Evolutionary conservation across 2,113 vertebrate genomes (phyloP).

Genomic region (Butorides virescens): DNA sequence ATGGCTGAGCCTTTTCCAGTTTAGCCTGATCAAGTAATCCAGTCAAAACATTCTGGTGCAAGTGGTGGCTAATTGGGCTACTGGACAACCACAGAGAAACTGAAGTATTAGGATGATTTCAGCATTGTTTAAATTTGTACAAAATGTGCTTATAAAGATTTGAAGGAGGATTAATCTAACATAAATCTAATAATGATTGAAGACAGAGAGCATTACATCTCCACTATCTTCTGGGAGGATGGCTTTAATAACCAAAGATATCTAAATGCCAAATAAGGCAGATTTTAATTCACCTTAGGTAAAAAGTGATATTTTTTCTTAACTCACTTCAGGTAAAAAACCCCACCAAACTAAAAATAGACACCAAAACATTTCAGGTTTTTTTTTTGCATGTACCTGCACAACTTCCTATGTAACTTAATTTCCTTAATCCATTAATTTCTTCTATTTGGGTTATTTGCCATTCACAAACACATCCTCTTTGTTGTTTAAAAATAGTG

Average conservation of each 20-base stretch:
- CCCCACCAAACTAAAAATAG: rapidly evolving
- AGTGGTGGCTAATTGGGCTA: neutral
- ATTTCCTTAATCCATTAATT: neutral
- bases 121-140: neutral
- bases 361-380: neutral
- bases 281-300: neutral
- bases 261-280: neutral
- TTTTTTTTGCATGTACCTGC: neutral
- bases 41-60: neutral
- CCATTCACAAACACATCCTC: neutral
- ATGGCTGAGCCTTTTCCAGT: neutral
- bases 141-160: neutral
- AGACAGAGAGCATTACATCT: neutral
- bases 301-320: neutral
- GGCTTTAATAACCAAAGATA: neutral
- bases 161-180: neutral
- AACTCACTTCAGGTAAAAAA: neutral
- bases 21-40: neutral
- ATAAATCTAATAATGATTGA: neutral
- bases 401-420: neutral
- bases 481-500: neutral
- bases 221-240: neutral
- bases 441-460: neutral
- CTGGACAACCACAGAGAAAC: neutral
- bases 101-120: neutral